Percentiles rank a stretch among this genome's conserved stretches.
phyloP scores from a whole-genome alignment of 2,113 vertebrate genomes.

The Rissa tridactyla region DNA sequence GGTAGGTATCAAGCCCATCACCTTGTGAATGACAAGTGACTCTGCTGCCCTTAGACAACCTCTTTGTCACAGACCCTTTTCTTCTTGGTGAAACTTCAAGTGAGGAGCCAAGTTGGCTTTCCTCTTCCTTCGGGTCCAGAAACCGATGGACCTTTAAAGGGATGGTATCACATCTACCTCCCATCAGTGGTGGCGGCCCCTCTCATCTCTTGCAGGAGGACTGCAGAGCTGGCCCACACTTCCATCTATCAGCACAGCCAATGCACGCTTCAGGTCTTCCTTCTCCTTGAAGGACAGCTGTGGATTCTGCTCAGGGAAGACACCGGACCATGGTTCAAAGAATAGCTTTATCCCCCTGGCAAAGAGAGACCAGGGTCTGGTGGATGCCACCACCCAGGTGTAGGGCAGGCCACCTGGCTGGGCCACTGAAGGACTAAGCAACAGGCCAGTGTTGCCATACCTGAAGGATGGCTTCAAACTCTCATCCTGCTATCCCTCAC shows the following conservation, averaged over 20 bases:
- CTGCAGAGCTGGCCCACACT: not conserved
- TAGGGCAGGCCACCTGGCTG: not conserved
- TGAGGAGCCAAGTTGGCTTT: not conserved
- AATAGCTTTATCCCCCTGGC: not conserved
- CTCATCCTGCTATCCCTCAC: not conserved
- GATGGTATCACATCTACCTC: not conserved
- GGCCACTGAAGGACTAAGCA: not conserved
- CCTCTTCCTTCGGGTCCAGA: not conserved
- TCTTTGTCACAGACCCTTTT: not conserved
- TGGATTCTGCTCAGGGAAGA: not conserved
- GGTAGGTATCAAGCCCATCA: not conserved
- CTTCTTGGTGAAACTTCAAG: not conserved
- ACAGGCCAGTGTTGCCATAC: not conserved
- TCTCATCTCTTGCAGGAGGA: not conserved
- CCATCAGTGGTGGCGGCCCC: no score
- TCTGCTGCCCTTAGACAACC: not conserved
- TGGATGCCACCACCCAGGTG: not conserved
- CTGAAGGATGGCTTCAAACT: not conserved
- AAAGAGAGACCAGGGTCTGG: accelerated
- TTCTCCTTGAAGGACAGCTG: not conserved
- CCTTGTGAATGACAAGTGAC: not conserved
- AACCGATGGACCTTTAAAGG: accelerated
- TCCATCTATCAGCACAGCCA: not conserved
- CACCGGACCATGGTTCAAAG: not conserved
- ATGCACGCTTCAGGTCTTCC: not conserved